Conservation (phyloP, 2,113 vertebrate genomes). For the Channa maculata region DNA sequence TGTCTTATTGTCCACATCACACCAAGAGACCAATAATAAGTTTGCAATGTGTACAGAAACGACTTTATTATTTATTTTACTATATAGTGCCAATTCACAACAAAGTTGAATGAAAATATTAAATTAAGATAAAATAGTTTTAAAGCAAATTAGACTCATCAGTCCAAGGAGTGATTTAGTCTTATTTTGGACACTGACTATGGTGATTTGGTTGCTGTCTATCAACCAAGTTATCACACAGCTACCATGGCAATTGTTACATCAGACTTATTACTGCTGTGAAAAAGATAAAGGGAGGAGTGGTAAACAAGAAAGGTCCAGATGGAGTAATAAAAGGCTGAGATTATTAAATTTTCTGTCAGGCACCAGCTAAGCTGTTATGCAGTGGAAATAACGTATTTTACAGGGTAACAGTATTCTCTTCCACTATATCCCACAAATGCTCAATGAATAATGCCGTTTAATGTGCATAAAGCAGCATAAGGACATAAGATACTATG, state of each 20-base stretch:
- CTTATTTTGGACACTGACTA: no score
- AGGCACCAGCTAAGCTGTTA: conserved; percentile 12
- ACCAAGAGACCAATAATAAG: no score
- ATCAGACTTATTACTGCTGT: conserved; percentile 58
- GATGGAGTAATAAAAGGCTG: conserved; percentile 22
- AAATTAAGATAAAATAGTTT: no score
- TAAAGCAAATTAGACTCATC: no score
- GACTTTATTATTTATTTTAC: no score
- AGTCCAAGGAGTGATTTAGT: no score
- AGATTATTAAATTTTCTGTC: not conserved
- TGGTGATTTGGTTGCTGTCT: not conserved
- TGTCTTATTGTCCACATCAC: no score
- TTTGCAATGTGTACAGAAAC: no score
- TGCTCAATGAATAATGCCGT: not conserved
- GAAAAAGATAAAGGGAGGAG: conserved; percentile 33
- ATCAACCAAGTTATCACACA: conserved; percentile 27
- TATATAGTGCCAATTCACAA: no score
- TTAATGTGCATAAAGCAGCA: not conserved
- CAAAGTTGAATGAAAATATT: no score
- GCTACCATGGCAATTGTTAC: conserved; percentile 69
- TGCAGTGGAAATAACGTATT: not conserved
- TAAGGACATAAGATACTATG: not conserved
- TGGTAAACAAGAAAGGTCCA: conserved; percentile 27
- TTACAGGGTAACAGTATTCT: not conserved
- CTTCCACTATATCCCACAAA: not conserved